Evolutionary conservation across 2,888 invertebrate species (phyloP), one percentile per base, ranked within the genome.

Genomic region (Tinea semifulvella): DNA sequence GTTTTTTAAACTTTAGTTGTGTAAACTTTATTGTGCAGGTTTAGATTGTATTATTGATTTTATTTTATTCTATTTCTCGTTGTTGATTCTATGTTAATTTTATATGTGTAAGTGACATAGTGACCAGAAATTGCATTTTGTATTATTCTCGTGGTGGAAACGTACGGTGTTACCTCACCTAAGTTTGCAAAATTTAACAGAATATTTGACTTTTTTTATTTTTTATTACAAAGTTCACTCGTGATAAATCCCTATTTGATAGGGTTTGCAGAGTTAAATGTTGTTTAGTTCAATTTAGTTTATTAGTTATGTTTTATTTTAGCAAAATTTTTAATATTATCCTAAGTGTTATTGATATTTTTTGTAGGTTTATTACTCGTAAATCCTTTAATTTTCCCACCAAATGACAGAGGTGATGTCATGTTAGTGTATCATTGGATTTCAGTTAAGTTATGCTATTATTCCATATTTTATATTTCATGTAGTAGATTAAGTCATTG

Each of bases 231-330:
- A 22, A 17, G 38, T 42, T 57, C 56, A 64, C 61, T 74, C 70
- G 73, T 76, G 72, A 79, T 79, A 77, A 60, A 60, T 51, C 66
- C 71, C 77, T 76, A 77, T 79, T 51, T 68, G 67, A 76, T 75
- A 66, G 77, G 72, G 66, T 42, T 36, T 18, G 18, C 16, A 36
- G 18, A 18, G 18, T 16, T 68, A 73, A 62, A 73, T 77, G 79
- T 79, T 80, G 70, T 79, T 79, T 80, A 80, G 80, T 80, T 80
- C 75, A 80, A 80, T 80, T 80, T 79, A 79, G 74, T 79, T 80
- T 77, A 79, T 80, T 80, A 79, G 76, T 79, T 80, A 76, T 73
- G 79, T 79, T 80, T 79, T 79, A 77, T 79, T 80, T 80, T 79
- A 79, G 79, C 73, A 74, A 80, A 80, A 79, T 77, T 80, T 80